phyloP scores from a whole-genome alignment of 2,888 invertebrate genomes.

The Coenonympha arcania region DNA sequence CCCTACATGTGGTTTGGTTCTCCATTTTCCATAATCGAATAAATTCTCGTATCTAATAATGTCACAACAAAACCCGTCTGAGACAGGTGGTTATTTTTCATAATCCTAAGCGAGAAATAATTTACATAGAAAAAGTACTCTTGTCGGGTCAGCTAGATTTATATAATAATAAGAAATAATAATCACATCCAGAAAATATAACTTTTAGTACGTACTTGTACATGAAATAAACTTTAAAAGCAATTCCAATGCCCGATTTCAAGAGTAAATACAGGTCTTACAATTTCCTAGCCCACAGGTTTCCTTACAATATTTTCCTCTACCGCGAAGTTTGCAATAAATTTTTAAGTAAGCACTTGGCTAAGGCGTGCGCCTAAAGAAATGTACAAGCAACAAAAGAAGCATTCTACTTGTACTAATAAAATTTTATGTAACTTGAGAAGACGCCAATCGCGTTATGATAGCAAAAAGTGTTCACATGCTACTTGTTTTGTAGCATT shows the following conservation, averaged over 20 bases:
- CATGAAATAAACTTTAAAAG: constrained; percentile 6
- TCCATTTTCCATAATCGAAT: too few species aligned
- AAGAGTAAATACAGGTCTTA: constrained; percentile 15
- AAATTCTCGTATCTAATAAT: too few species aligned
- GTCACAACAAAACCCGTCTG: too few species aligned
- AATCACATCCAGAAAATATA: neutral
- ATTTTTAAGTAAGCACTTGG: constrained; percentile 27
- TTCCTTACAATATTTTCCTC: constrained; percentile 21
- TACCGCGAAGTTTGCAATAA: constrained; percentile 18
- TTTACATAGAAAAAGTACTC: too few species aligned
- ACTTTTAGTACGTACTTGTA: too few species aligned
- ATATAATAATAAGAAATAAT: too few species aligned
- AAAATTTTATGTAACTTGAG: constrained; percentile 25
- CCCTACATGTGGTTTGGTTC: too few species aligned
- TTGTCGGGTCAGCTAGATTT: too few species aligned
- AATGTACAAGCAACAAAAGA: constrained; percentile 26
- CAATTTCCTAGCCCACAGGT: constrained; percentile 18
- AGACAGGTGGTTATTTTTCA: too few species aligned
- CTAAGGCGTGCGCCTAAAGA: constrained; percentile 20
- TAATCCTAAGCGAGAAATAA: too few species aligned
- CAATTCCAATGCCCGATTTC: constrained; percentile 11
- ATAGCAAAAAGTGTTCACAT: constrained; percentile 12
- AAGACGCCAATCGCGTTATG: constrained; percentile 22
- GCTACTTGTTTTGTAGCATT: constrained; percentile 7
- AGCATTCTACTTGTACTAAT: constrained; percentile 20